Base-by-base conservation (phyloP, 2,113 vertebrate species). In the Pollachius pollachius region DNA sequence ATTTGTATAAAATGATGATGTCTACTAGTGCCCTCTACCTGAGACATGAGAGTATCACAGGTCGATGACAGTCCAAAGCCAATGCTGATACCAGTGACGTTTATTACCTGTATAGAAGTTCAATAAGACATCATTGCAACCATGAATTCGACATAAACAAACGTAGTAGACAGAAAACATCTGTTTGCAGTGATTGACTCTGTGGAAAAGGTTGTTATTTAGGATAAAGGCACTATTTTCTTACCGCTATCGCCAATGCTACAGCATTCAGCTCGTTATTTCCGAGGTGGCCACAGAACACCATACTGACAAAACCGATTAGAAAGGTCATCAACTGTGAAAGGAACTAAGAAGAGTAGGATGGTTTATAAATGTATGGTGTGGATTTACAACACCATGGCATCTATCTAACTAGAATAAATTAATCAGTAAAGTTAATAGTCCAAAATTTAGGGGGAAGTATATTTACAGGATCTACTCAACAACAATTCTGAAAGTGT, bases 241-340 rank as follows among this genome's bases (percentile, higher is more conserved):
- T 0, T 90, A 97, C 94, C 0, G 94, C 94, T 15, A 93, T 93
- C 0, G 94, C 95, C 12, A 97, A 88, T 0, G 88, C 93, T 70
- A 95, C 95, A 0, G 92, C 90, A 0, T 93, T 94, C 78, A 97
- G 82, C 72, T 98, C 93, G 0, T 90, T 89, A 71, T 95, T 96
- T 56, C 94, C 95, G 87, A 98, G 79, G 84, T 95, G 95, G 57
- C 96, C 94, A 0, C 96, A 97, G 87, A 98, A 97, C 84, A 95
- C 94, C n/a, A 94, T 92, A 87, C 95, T 97, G 73, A 96, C 82
- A 56, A 96, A 93, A 0, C 88, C 86, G 84, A 96, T 94, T 77
- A 96, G 71, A 77, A 96, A 95, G 69, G 86, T 86, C 94, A 97
- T 93, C 86, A 95, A 37, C 82, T 97, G 94, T n/a, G 94, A 94